Evolutionary conservation across 2,888 invertebrate species (phyloP), one percentile per base, ranked within the genome.

Genomic region (Diadromus collaris): DNA sequence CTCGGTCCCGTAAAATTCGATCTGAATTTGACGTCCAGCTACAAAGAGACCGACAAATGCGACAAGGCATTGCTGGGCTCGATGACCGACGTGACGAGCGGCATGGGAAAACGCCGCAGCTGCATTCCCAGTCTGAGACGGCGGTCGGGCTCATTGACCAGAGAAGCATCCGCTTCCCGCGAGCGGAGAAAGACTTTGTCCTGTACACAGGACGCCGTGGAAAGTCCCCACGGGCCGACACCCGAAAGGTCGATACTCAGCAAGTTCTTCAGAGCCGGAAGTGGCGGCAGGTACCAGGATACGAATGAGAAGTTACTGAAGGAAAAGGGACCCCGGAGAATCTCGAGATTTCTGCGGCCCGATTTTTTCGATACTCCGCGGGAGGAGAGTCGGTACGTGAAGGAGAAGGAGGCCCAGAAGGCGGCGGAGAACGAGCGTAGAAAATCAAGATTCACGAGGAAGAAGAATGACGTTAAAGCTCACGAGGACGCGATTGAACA

Each of bases 321-420:
- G 51, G 80, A 86, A 9, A 92, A 92, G 73, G 91, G 92, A 44
- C 93, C 93, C 72, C 93, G 94, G 65, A 93, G 95, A 80, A 93
- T 95, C 76, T 95, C 95, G 9, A 92, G 96, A 75, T 96, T 96
- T 90, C 91, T 96, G 76, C 92, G 96, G 38, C 95, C 96, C 0
- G 96, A 96, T 89, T 96, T 96, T 88, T 95, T 94, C 87, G 95
- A 96, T 81, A 91, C 94, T 1, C 93, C 94, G 9, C 90, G 93
- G 24, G 95, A 95, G 76, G 95, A 95, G 84, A 95, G 93, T 86
- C 91, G 93, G 27, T 94, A 94, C 86, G 92, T 93, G 1, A 92
- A 91, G 73, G 90, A 91, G 34, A 90, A 91, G 65, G 91, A 91
- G 65, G 90, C 89, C 1, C 88, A 85, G 21, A 90, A 88, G 38